Base-by-base conservation (phyloP, 2,888 invertebrate species). In the Andrena minutula region DNA sequence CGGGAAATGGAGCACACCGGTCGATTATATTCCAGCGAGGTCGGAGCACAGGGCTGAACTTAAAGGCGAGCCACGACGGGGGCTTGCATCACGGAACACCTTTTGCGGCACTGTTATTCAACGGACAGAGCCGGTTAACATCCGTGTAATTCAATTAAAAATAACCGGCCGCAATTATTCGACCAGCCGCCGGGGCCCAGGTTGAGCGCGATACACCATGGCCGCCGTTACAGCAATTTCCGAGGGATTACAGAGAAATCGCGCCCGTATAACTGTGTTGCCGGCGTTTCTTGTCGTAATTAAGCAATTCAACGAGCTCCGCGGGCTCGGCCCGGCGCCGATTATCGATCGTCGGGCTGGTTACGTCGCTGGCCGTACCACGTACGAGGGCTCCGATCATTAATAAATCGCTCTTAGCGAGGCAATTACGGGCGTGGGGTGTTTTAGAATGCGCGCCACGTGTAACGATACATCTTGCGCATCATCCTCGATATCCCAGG, bases 1-100 rank as follows among this genome's bases (percentile, higher is more conserved):
- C 92, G 92, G 92, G 92, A 92, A 92, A 92, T 92, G 86, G 92
- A 92, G 92, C 92, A 91, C 88, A 47, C 83, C 82, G 88, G 86
- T 89, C 87, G 90, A 91, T 89, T 89, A 88, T 90, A 87, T 87
- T 86, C 87, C 75, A 72, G 70, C 82, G 85, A 75, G 82, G 83
- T 81, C 83, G 87, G 87, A 88, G 88, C 75, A n/a, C 77, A 68
- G 64, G 77, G 68, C 51, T 84, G 84, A 88, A 86, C 89, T 86
- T 83, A 75, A 71, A 63, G 56, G 56, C 56, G 56, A 20, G 56
- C 56, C 56, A 26, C 82, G 77, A 5, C 41, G 41, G 12, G 41
- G 69, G 77, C 74, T 88, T 71, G 79, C 72, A 78, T 87, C 84
- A 80, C 64, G 76, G 77, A 74, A 79, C 79, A 72, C 83, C 85